Conservation (phyloP, 2,797 vertebrate species). For the Mormyrops boulengeri region DNA sequence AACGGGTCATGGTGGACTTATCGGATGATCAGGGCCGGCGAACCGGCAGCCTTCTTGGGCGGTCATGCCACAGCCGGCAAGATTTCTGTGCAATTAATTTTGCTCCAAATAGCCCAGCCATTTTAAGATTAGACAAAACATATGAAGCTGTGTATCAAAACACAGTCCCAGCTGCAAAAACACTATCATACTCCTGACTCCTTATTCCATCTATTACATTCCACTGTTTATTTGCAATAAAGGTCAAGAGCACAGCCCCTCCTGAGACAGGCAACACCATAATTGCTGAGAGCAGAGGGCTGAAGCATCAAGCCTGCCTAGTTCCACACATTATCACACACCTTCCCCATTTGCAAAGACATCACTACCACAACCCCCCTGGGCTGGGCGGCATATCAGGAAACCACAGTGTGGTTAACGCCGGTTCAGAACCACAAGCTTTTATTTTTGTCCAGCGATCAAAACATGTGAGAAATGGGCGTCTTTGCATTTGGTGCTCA, state of each 20-base stretch:
- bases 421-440: neutral
- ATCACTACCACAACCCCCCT: neutral
- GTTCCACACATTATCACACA: neutral
- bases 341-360: neutral
- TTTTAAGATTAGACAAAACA: conserved; percentile 3
- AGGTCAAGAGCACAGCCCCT: neutral
- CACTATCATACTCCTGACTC: neutral
- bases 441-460: neutral
- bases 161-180: neutral
- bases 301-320: neutral
- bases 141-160: neutral
- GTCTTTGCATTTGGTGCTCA: neutral
- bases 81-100: neutral
- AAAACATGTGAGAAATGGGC: neutral
- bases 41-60: neutral
- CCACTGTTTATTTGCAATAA: conserved; percentile 7
- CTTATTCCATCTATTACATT: neutral
- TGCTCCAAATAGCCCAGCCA: neutral
- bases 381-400: neutral
- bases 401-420: neutral
- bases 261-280: neutral
- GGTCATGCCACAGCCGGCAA: neutral
- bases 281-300: neutral
- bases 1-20: neutral
- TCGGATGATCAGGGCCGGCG: neutral